These are phyloP conservation scores for Agrypnia vestita DNA, from an alignment of 1,140 invertebrate species.

Conservation along the genomic window DNA sequence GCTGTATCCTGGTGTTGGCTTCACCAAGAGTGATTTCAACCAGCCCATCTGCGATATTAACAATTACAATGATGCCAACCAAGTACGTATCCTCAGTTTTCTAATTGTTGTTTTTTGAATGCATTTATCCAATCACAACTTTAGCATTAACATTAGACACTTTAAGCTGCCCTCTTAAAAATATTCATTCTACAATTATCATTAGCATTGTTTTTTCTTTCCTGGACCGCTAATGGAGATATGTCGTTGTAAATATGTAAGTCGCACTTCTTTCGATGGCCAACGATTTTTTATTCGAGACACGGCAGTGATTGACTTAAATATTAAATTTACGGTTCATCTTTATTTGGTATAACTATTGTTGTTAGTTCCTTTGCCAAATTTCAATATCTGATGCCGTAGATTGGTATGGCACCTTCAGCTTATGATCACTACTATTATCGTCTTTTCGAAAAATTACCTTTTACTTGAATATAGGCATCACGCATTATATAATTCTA, in stretches of 20 bases:
- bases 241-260: too few relatives aligned
- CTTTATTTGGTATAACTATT: too few relatives aligned
- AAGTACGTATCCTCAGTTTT: constrained; percentile 64
- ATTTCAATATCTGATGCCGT: neutral
- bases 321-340: too few relatives aligned
- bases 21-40: constrained; percentile 70
- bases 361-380: neutral
- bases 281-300: too few relatives aligned
- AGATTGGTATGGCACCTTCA: neutral
- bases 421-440: too few relatives aligned
- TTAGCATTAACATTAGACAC: too few relatives aligned
- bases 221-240: too few relatives aligned
- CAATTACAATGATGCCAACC: constrained; percentile 64
- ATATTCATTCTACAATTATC: too few relatives aligned
- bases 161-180: too few relatives aligned
- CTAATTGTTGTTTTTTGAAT: neutral
- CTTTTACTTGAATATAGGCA: neutral
- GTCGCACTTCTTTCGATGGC: too few relatives aligned
- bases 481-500: neutral
- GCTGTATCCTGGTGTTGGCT: constrained; percentile 72
- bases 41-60: constrained; percentile 66
- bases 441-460: neutral
- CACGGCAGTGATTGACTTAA: too few relatives aligned
- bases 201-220: too few relatives aligned
- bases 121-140: neutral